These are phyloP conservation scores for Momotus momota DNA, from an alignment of 2,797 vertebrate species.

Conservation along the genomic window DNA sequence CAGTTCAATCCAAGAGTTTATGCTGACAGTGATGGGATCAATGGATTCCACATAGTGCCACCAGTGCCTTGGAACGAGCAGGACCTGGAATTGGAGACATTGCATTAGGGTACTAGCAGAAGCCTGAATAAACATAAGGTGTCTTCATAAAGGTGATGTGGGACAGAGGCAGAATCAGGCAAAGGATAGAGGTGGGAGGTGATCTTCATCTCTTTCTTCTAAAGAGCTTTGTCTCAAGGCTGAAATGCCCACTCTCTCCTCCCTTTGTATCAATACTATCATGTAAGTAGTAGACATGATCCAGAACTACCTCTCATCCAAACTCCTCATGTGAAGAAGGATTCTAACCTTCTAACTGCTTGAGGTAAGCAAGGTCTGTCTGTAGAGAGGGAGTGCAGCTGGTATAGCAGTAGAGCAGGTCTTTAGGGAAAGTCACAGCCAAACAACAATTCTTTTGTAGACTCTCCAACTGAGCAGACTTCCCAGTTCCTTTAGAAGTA, in stretches of 20 bases:
- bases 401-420: neutral
- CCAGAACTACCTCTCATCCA: neutral
- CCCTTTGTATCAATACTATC: neutral
- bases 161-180: neutral
- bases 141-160: neutral
- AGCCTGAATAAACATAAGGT: neutral
- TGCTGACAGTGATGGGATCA: constrained; percentile 92
- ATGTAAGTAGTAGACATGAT: neutral
- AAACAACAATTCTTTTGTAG: neutral
- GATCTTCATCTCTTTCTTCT: neutral
- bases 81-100: constrained; percentile 83
- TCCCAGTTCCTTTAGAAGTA: neutral
- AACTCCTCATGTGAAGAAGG: neutral
- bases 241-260: neutral
- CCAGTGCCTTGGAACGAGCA: constrained; percentile 94
- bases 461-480: neutral
- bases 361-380: neutral
- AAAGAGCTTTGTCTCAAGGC: neutral
- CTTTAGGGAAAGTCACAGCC: neutral
- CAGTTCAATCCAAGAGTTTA: constrained; percentile 98
- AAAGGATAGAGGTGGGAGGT: neutral
- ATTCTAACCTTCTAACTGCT: neutral
- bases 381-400: neutral
- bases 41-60: constrained; percentile 98
- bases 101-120: neutral